A percentile compares a stretch with the other conserved stretches of the same genome.
Evolutionary conservation across 2,888 invertebrate genomes (phyloP).

Genomic region (Xestoiulus laeticollis): DNA sequence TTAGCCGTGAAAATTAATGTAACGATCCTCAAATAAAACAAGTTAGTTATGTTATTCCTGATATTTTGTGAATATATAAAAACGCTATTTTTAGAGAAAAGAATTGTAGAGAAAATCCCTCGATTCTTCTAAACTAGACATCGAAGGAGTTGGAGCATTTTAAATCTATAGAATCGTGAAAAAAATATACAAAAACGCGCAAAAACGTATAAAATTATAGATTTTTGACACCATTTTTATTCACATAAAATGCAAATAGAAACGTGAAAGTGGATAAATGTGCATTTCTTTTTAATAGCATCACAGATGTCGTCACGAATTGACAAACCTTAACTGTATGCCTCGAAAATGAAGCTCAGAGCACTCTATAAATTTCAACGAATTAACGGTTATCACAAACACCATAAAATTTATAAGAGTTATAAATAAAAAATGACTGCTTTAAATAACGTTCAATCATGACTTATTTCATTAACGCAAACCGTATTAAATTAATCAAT

Average conservation of each 20-base stretch:
- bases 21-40: too few relatives aligned
- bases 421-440: conserved; percentile 4
- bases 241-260: conserved; percentile 23
- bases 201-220: neutral
- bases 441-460: neutral
- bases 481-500: neutral
- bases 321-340: neutral
- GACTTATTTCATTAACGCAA: neutral
- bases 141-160: too few relatives aligned
- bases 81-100: too few relatives aligned
- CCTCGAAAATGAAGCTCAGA: neutral
- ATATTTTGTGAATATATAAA: too few relatives aligned
- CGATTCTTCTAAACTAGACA: too few relatives aligned
- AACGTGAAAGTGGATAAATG: neutral
- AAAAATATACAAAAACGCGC: neutral
- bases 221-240: neutral
- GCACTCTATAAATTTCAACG: neutral
- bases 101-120: too few relatives aligned
- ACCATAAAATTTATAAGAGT: conserved; percentile 2
- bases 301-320: neutral
- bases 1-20: too few relatives aligned
- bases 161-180: too few relatives aligned
- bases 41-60: too few relatives aligned
- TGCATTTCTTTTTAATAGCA: neutral
- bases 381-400: neutral